Base-by-base conservation (phyloP, 2,888 invertebrate species). In the Camponotus fellah region DNA sequence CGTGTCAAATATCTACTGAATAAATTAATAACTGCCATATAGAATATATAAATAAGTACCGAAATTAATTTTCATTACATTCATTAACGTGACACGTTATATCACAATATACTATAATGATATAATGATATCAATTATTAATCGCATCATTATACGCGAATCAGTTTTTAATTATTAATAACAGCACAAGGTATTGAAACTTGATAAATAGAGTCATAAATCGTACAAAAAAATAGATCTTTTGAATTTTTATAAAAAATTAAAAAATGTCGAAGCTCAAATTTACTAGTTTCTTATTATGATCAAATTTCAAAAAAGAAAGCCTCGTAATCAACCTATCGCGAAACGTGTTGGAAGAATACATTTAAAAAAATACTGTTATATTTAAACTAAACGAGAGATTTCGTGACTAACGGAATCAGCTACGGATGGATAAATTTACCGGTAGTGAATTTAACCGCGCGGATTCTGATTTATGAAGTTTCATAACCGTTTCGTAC, bases 21-120 rank as follows among this genome's bases (percentile, higher is more conserved):
- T 72, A 72, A 72, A 71, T 71, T 56, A 71, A 71, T 71, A 37
- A 56, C 21, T 56, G 21, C 46, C 10, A n/a, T 49, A 69, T 5
- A 8, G 3, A 72, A 14, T 72, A 12, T 17, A 37, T 56, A 71
- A 56, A 56, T 37, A 21, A 71, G 37, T 14, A 56, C 37, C 14
- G 12, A 58, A 72, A 56, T 71, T 71, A 56, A 17, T 6, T 40
- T 53, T 72, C 12, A 32, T 49, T 4, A 14, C 46, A 26, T 4
- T 56, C 37, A 37, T 14, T 26, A 26, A 40, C 17, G 40, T 34
- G 37, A 71, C 37, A 58, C 5, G 26, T 37, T 37, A 26, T 12
- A n/a, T 40, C n/a, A 34, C 12, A 53, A 34, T 21, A 37, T 53
- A 12, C 8, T n/a, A 26, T 26, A 71, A 0, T 21, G 5, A 56